Evolutionary conservation across 2,797 vertebrate genomes (phyloP), one percentile per base, ranked within the genome.

Genomic region (Staurois parvus): DNA sequence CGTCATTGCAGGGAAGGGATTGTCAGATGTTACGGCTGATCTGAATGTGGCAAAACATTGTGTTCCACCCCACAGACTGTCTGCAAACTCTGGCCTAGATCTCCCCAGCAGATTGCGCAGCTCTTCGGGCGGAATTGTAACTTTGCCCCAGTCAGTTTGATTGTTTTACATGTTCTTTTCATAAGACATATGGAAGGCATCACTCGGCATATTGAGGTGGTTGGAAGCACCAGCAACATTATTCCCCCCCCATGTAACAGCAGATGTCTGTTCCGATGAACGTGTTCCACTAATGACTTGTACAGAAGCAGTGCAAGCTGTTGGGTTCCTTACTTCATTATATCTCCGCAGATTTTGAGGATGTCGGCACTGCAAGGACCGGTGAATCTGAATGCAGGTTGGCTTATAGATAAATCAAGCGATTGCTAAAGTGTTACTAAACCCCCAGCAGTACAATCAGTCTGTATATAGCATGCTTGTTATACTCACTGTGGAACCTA

Each of bases 121-220:
- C 28, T 69, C 48, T 45, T 29, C 19, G 17, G 62, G 30, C 74
- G 62, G 72, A 26, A 45, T 68, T 70, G 42, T 28, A 9, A 28
- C 30, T 70, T 17, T 52, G 6, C 29, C 45, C 56, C 32, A n/a
- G 66, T 77, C 79, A 82, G 67, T 21, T 72, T 77, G 59, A 15
- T 62, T 80, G 69, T 78, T 67, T 34, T 72, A 29, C 48, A 12
- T 74, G 17, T 56, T 37, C 72, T 72, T 72, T 19, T 68, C 64
- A 11, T 29, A 56, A 79, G 81, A 28, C 85, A 83, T 87, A 87
- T 79, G 84, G 76, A 79, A 74, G 21, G 34, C 76, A 21, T 79
- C 74, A 26, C 75, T 24, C 48, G 42, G 70, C 85, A 84, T 75
- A 84, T 59, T 87, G 81, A n/a, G 29, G 34, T 73, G 30, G 21